Base-by-base conservation (phyloP, 2,888 invertebrate genomes). In the Lymantria monacha region DNA sequence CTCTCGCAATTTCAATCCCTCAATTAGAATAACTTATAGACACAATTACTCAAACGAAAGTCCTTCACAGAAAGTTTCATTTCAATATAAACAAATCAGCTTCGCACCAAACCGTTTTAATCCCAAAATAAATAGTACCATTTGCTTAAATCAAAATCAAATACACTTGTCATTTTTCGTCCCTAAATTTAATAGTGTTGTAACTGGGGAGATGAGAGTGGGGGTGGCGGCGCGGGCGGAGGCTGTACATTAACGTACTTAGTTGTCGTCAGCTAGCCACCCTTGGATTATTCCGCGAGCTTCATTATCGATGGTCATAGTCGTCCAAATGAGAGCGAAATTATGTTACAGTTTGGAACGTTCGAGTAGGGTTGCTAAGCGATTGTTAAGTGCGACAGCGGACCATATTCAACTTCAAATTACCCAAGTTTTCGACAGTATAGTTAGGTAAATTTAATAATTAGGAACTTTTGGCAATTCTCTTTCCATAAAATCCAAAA, bases 91-190 rank as follows among this genome's bases (percentile, higher is more conserved):
- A 66, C 56, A 49, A 59, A 61, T 45, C 55, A 55, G 45, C 54
- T 15, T 3, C 41, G 38, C 22, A 14, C 30, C 50, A 59, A 45
- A 58, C 53, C 42, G 55, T 69, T 33, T 59, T 57, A 55, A 57
- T 57, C 58, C 57, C 52, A 58, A 30, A 42, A 57, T 59, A 59
- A 61, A 59, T 61, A 53, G 56, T 61, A 61, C 48, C 48, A 48
- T 58, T 66, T 61, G 61, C 53, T 57, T 63, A 64, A 66, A 69
- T 76, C 66, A 53, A 62, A 76, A 72, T 72, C 68, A 73, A 74
- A 76, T 69, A 72, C 70, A 61, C 57, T 62, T 72, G 78, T 79
- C 78, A 77, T 81, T 81, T 81, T 81, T 76, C 74, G 72, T 75
- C 81, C 73, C 74, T 65, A 67, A 63, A 67, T 69, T 61, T 72